Base-by-base conservation (phyloP, 2,113 vertebrate genomes). In the Castor canadensis region DNA sequence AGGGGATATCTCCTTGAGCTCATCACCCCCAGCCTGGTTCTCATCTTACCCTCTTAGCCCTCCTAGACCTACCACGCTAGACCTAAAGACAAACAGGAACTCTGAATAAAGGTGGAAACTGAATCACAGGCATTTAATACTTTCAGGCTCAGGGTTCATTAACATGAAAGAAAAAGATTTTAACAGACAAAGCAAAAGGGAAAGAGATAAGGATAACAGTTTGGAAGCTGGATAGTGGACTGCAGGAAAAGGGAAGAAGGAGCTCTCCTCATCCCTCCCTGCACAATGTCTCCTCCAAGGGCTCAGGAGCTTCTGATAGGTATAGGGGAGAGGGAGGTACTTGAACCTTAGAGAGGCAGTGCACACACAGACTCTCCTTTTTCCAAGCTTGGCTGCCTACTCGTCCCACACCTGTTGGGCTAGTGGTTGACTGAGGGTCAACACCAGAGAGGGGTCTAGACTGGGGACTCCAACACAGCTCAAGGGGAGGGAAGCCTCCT, bases 211-310 rank as follows among this genome's bases (percentile, higher is more conserved):
- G 10, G 35, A n/a, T 6, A 64, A 62, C 24, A 26, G 80, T 38
- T 32, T 40, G 45, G 76, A 91, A 69, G 12, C 40, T 24, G 32
- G 77, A 80, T 30, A n/a, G 35, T 20, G 56, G 40, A 60, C 7
- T 66, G n/a, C 40, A 3, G 26, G 69, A 49, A 4, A 79, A 60
- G 17, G 0, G 0, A 80, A 67, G 12, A 15, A 12, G 16, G 47
- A 26, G 10, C 2, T 22, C 28, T n/a, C 2, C 0, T 40, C 60
- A 83, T n/a, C n/a, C n/a, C n/a, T n/a, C 64, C 30, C 0, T 52
- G 5, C 1, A 30, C 35, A 47, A 40, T 0, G 9, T 30, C n/a
- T 8, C 52, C 15, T 12, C 26, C 76, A 17, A 30, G 62, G n/a
- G n/a, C 66, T 45, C 22, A 10, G 76, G 26, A 67, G 10, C 20